A percentile compares a stretch with the other conserved stretches of the same genome.
Conservation (phyloP, 2,113 vertebrate species). For the Triplophysa tibetana region DNA sequence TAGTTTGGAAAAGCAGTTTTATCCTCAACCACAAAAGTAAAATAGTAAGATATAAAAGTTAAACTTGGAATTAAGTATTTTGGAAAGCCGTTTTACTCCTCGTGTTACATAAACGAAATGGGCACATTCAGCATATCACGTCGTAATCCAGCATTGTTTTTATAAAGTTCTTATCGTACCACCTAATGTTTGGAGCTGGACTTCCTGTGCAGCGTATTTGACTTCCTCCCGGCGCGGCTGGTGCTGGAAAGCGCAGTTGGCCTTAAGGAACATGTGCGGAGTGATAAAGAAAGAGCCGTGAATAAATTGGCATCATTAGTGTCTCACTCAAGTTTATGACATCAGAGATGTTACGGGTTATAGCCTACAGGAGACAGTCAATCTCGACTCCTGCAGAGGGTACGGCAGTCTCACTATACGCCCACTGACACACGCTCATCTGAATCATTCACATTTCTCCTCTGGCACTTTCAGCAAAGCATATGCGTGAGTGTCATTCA, state of each 20-base stretch:
- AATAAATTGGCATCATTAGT: constrained; percentile 53
- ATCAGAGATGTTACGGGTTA: constrained; percentile 50
- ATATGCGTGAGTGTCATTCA: constrained; percentile 58
- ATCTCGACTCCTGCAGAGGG: constrained; percentile 47
- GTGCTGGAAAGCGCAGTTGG: constrained; percentile 5
- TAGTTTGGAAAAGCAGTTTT: too few species aligned
- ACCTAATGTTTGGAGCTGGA: constrained; percentile 6
- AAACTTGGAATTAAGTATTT: too few species aligned
- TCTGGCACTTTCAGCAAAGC: constrained; percentile 54
- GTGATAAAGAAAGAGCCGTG: constrained; percentile 49
- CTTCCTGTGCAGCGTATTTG: background rate
- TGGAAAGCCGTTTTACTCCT: too few species aligned
- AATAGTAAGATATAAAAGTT: too few species aligned
- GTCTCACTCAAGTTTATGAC: constrained; percentile 48
- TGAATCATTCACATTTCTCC: constrained; percentile 56
- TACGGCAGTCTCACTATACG: constrained; percentile 26
- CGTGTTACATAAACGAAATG: background rate
- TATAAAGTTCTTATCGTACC: background rate
- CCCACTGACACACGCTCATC: constrained; percentile 32
- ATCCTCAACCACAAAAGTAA: too few species aligned
- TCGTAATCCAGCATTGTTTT: background rate
- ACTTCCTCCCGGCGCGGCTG: background rate
- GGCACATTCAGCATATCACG: background rate
- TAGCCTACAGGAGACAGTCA: constrained; percentile 53
- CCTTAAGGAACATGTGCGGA: constrained; percentile 40